Base-by-base conservation (phyloP, 2,113 vertebrate genomes). In the Apodemus speciosus region DNA sequence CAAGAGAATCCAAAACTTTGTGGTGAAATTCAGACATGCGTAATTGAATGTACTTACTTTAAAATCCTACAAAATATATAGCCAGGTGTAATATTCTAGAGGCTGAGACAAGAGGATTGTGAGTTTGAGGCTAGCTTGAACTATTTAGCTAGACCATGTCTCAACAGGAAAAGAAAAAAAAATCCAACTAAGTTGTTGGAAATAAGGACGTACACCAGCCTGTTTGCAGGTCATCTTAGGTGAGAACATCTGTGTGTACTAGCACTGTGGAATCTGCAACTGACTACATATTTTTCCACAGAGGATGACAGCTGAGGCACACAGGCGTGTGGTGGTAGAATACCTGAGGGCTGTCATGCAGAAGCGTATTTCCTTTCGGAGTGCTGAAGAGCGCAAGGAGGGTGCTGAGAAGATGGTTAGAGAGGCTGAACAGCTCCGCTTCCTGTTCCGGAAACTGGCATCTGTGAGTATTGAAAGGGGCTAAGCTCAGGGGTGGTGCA, bases 271-370 rank as follows among this genome's bases (percentile, higher is more conserved):
- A 20, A 20, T 6, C 30, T 46, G 35, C 14, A 3, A 18, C 69
- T 10, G 11, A 84, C 23, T 0, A 27, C 40, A 0, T 35, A 13
- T 85, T 16, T 73, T 72, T 40, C 49, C 2, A 79, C 94, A 99
- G 99, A 98, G 99, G 95, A 99, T 99, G 99, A 99, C 99, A 0
- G 77, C 98, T 0, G 98, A 99, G 95, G 99, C 99, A 2, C 98
- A 99, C 89, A 98, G 99, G 60, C 98, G 99, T 4, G 99, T 99
- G 77, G 99, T 99, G 94, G 98, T 99, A 56, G 99, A 99, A 93
- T 99, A 99, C 97, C 98, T 99, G 76, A 99, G 99, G 95, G 99
- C 99, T 0, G 98, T 99, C 94, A 99, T 99, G 99, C 98, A 99
- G 95, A 99, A 99, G 96, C 99, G 99, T 49, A 99, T 99, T 91